These are phyloP conservation scores for Sciaenops ocellatus DNA, from an alignment of 2,797 vertebrate species.

Conservation along the genomic window DNA sequence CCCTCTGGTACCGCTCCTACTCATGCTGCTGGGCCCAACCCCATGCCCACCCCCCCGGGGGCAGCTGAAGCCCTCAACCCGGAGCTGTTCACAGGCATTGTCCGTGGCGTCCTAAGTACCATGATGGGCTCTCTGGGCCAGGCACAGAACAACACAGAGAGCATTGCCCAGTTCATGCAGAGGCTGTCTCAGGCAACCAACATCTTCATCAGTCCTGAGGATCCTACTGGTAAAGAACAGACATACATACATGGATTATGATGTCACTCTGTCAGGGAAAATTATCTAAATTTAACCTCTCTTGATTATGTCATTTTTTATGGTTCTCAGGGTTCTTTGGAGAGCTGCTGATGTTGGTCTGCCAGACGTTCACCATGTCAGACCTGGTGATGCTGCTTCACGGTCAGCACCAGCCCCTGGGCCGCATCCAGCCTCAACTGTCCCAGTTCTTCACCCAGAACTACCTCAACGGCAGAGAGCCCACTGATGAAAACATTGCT, in stretches of 20 bases:
- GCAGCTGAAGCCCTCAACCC: slow-evolving; percentile 87
- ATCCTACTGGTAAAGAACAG: slow-evolving; percentile 86
- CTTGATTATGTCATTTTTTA: not conserved
- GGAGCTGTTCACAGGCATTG: slow-evolving; percentile 93
- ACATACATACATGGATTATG: no score
- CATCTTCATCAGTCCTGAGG: slow-evolving; percentile 92
- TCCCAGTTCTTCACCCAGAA: slow-evolving; percentile 92
- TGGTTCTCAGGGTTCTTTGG: slow-evolving; percentile 90
- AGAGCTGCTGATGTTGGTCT: slow-evolving; percentile 92
- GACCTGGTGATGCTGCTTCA: slow-evolving; percentile 95
- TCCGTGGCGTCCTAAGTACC: slow-evolving; percentile 91
- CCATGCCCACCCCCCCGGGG: slow-evolving; percentile 42
- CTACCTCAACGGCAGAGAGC: slow-evolving; percentile 90
- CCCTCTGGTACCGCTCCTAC: slow-evolving; percentile 51
- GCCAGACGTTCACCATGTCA: slow-evolving; percentile 95
- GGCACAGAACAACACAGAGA: slow-evolving; percentile 91
- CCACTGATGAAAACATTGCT: slow-evolving; percentile 90
- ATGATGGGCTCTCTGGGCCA: slow-evolving; percentile 93
- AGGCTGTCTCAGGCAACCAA: slow-evolving; percentile 92
- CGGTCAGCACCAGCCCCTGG: slow-evolving; percentile 92
- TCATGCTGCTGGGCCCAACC: slow-evolving; percentile 44
- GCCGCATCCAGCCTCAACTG: slow-evolving; percentile 92
- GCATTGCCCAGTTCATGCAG: slow-evolving; percentile 95
- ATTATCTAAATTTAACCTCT: no score
- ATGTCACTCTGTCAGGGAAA: not conserved